Conservation (phyloP, 2,888 invertebrate species). For the Galerucella calmariensis region DNA sequence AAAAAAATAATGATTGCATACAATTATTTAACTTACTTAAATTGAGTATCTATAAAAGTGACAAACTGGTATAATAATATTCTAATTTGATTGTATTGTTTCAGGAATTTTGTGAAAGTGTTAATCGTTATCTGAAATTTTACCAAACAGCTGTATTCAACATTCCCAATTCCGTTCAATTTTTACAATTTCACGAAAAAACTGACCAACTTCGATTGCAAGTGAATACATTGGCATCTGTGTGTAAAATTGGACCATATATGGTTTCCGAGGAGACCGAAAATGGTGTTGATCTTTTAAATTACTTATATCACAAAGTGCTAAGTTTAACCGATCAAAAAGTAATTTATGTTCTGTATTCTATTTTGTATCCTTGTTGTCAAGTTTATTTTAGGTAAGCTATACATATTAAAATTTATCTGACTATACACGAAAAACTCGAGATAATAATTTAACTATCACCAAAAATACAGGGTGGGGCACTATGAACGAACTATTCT, state of each 20-base stretch:
- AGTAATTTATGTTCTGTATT: slow-evolving; percentile 69
- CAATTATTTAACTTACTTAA: background rate
- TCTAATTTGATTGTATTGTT: slow-evolving; percentile 32
- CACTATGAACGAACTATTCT: too few species aligned
- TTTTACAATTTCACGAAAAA: slow-evolving; percentile 59
- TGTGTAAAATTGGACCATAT: slow-evolving; percentile 67
- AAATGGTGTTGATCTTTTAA: slow-evolving; percentile 71
- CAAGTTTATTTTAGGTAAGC: slow-evolving; percentile 62
- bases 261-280: slow-evolving; percentile 54
- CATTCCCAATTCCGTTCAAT: slow-evolving; percentile 54
- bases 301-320: slow-evolving; percentile 74
- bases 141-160: slow-evolving; percentile 67
- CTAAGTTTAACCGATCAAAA: slow-evolving; percentile 69
- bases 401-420: background rate
- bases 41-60: background rate
- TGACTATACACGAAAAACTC: background rate
- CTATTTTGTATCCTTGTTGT: slow-evolving; percentile 61
- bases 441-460: too few species aligned
- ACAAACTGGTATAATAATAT: background rate
- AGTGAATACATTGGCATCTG: slow-evolving; percentile 68
- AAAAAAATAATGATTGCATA: too few species aligned
- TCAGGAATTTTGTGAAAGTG: slow-evolving; percentile 73
- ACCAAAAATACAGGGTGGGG: too few species aligned
- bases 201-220: slow-evolving; percentile 68
- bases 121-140: slow-evolving; percentile 70